Conservation (phyloP, 1,140 invertebrate genomes). For the Drosophila kanapiae region DNA sequence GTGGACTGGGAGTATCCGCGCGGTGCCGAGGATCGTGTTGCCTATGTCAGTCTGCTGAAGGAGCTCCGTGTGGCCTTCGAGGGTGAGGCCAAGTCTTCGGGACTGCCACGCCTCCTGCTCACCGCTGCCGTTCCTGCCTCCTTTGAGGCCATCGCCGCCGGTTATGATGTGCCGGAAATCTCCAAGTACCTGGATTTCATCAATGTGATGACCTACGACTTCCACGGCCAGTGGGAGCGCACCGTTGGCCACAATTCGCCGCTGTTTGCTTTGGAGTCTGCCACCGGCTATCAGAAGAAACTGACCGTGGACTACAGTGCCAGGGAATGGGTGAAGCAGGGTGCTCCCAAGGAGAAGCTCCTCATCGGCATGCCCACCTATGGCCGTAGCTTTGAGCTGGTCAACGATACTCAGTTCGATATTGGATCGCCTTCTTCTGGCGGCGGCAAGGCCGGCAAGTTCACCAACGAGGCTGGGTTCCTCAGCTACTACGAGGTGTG, state of each 20-base stretch:
- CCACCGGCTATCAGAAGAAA: conserved; percentile 95
- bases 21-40: conserved; percentile 93
- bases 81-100: conserved; percentile 93
- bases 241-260: conserved; percentile 97
- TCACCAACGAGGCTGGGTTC: conserved; percentile 95
- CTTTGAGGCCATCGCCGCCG: conserved; percentile 96
- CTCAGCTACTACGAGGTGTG: conserved; percentile 98
- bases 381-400: conserved; percentile 97
- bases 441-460: conserved; percentile 93
- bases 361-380: conserved; percentile 98
- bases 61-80: conserved; percentile 96
- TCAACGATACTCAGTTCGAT: conserved; percentile 94
- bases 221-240: conserved; percentile 97
- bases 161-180: conserved; percentile 97
- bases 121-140: conserved; percentile 96
- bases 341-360: conserved; percentile 97
- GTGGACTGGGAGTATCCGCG: conserved; percentile 99
- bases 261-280: conserved; percentile 94
- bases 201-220: conserved; percentile 98
- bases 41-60: conserved; percentile 91
- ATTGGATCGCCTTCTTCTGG: conserved; percentile 96
- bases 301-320: conserved; percentile 96
- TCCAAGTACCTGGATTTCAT: conserved; percentile 97
- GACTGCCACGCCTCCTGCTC: conserved; percentile 92
- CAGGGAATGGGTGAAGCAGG: conserved; percentile 96